A percentile compares a stretch with the other conserved stretches of the same genome.
These are phyloP conservation scores for Enteromius afrohamiltoni DNA, from an alignment of 2,797 vertebrate species.

Conservation along the genomic window DNA sequence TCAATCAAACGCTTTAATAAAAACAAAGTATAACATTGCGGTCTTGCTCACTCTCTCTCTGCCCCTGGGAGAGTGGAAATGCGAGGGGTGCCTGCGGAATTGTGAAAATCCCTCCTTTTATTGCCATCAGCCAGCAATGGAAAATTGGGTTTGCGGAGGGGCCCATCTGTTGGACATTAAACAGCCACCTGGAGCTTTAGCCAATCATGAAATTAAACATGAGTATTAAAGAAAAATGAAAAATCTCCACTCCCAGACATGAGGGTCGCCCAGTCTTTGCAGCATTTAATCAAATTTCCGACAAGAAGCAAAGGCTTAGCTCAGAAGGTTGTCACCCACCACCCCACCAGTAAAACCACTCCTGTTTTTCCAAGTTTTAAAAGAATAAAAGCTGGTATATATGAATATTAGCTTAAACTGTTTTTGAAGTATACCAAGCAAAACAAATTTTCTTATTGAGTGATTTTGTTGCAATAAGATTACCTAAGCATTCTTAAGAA, in stretches of 20 bases:
- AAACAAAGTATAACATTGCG: slow-evolving; percentile 86
- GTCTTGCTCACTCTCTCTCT: slow-evolving; percentile 78
- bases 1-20: slow-evolving; percentile 84
- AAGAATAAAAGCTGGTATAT: slow-evolving; percentile 62
- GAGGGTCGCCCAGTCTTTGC: slow-evolving; percentile 64
- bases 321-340: slow-evolving; percentile 67
- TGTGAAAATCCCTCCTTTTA: slow-evolving; percentile 85
- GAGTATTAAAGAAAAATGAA: slow-evolving; percentile 80
- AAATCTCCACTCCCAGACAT: slow-evolving; percentile 56
- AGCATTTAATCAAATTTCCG: slow-evolving; percentile 78
- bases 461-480: neutral
- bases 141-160: slow-evolving; percentile 78
- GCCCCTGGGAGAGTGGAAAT: slow-evolving; percentile 76
- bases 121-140: slow-evolving; percentile 80
- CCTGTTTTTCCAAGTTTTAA: slow-evolving; percentile 49
- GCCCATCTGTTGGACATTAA: slow-evolving; percentile 84
- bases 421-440: neutral
- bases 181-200: slow-evolving; percentile 81
- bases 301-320: slow-evolving; percentile 71
- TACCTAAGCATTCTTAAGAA: neutral
- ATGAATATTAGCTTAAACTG: slow-evolving; percentile 41
- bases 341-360: slow-evolving; percentile 59
- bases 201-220: slow-evolving; percentile 84
- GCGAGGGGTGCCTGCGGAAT: slow-evolving; percentile 82
- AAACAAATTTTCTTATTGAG: neutral